Percentiles rank a stretch among this genome's conserved stretches.
Conservation (phyloP, 2,888 invertebrate species). For the Muscina levida region DNA sequence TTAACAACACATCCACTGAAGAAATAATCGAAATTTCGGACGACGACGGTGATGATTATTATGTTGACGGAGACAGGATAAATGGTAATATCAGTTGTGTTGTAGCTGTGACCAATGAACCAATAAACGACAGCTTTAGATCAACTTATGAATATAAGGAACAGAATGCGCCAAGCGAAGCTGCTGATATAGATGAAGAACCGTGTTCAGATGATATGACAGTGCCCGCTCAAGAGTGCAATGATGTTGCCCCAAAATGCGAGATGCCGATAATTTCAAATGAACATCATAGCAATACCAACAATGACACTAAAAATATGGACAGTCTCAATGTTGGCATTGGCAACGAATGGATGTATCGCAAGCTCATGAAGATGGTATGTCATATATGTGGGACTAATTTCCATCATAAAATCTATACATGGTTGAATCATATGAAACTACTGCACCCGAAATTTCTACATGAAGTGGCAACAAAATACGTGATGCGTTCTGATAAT, state of each 20-base stretch:
- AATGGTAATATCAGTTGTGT: background rate
- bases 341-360: background rate
- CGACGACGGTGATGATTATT: background rate
- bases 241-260: background rate
- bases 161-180: background rate
- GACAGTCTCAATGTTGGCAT: background rate
- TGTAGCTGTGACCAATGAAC: conserved; percentile 1
- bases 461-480: background rate
- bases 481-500: background rate
- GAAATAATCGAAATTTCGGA: conserved; percentile 12
- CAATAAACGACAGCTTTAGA: background rate
- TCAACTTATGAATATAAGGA: background rate
- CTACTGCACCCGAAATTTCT: background rate
- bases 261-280: background rate
- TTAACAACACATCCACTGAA: background rate
- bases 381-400: conserved; percentile 6
- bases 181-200: background rate
- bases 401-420: background rate
- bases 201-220: background rate
- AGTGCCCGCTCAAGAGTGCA: background rate
- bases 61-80: background rate
- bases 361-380: background rate
- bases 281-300: background rate
- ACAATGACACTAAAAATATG: background rate
- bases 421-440: background rate